Percentiles rank a stretch among this genome's conserved stretches.
These are phyloP conservation scores for Bellardia pandia DNA, from an alignment of 2,888 invertebrate genomes.

Conservation along the genomic window DNA sequence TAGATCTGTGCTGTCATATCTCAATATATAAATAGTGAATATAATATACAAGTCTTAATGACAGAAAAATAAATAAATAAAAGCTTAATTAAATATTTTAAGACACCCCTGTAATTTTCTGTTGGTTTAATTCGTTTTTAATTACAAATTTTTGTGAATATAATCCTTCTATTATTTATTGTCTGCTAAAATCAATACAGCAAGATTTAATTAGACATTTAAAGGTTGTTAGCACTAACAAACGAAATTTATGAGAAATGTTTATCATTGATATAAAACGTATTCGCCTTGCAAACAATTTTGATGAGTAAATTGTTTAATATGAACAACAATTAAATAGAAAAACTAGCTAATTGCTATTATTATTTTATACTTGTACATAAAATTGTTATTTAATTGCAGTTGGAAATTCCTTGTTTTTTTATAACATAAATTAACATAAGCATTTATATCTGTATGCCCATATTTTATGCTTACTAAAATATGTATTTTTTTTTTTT, in stretches of 20 bases:
- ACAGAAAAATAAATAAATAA: too few species aligned
- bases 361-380: conserved; percentile 23
- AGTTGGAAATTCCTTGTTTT: conserved; percentile 21
- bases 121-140: too few species aligned
- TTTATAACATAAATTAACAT: conserved; percentile 28
- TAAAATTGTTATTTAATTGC: conserved; percentile 37
- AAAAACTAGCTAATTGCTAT: neutral
- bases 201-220: neutral
- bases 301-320: conserved; percentile 6
- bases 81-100: too few species aligned
- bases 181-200: too few species aligned
- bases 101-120: too few species aligned
- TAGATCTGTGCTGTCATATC: too few species aligned
- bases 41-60: too few species aligned
- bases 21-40: too few species aligned
- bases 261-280: neutral
- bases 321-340: conserved; percentile 18
- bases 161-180: too few species aligned
- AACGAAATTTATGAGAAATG: neutral
- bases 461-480: neutral
- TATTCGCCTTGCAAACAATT: neutral
- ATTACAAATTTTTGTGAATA: too few species aligned
- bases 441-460: conserved; percentile 5
- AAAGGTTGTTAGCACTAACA: neutral
- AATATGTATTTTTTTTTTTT: neutral